Conservation (phyloP, 2,888 invertebrate genomes). For the Timema cristinae region DNA sequence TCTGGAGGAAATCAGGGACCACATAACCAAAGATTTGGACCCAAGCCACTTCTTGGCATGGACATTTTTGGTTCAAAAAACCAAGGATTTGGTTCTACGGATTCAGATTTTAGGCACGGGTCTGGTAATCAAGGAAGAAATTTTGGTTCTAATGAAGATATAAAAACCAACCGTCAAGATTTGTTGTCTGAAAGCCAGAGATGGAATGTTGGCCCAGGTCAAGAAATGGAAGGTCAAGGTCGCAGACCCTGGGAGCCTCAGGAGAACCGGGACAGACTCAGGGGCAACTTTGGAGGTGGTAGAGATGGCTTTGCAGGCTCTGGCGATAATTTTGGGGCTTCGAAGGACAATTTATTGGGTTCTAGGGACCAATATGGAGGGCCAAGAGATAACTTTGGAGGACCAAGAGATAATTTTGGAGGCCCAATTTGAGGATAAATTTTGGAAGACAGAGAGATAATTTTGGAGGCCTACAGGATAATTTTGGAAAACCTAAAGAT, state of each 20-base stretch:
- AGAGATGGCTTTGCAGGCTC: slow-evolving; percentile 19
- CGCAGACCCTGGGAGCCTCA: background rate
- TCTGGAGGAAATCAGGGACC: slow-evolving; percentile 21
- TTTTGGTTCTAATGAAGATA: slow-evolving; percentile 22
- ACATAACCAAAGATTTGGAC: slow-evolving; percentile 20
- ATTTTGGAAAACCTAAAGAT: slow-evolving; percentile 18
- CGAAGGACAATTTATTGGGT: slow-evolving; percentile 18
- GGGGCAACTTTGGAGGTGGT: slow-evolving; percentile 15
- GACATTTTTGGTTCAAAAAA: slow-evolving; percentile 22
- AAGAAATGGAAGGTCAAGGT: background rate
- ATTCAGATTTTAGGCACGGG: slow-evolving; percentile 21
- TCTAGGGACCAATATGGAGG: slow-evolving; percentile 18
- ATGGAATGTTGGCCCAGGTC: slow-evolving; percentile 14
- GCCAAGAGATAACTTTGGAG: slow-evolving; percentile 22
- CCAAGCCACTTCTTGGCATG: background rate
- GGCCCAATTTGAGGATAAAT: slow-evolving; percentile 13
- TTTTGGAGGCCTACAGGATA: slow-evolving; percentile 11
- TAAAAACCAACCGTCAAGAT: slow-evolving; percentile 1
- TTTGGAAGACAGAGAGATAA: slow-evolving; percentile 14
- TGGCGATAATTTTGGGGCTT: slow-evolving; percentile 17
- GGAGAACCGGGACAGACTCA: background rate
- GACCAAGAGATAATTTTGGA: slow-evolving; percentile 26
- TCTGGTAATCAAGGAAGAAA: slow-evolving; percentile 22
- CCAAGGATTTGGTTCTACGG: slow-evolving; percentile 25
- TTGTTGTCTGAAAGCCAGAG: slow-evolving; percentile 11